phyloP scores from a whole-genome alignment of 2,888 invertebrate genomes.

The Sympetrum striolatum region DNA sequence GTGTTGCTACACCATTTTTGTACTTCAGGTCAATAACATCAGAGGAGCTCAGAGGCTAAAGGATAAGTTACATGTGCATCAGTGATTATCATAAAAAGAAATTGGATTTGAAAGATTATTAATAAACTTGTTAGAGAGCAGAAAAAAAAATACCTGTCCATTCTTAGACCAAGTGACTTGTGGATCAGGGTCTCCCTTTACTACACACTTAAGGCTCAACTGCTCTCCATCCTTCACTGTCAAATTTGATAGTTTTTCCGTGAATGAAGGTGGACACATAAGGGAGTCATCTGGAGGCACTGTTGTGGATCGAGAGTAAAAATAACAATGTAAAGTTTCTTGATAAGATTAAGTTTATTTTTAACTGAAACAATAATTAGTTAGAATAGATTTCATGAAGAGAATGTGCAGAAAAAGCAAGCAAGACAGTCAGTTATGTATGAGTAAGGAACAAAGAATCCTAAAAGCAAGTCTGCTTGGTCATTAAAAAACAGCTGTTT shows the following conservation, averaged over 20 bases:
- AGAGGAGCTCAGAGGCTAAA: slow-evolving; percentile 69
- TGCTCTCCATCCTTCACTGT: slow-evolving; percentile 88
- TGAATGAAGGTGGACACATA: slow-evolving; percentile 87
- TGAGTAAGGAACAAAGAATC: too few species aligned
- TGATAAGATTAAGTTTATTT: not conserved
- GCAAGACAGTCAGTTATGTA: too few species aligned
- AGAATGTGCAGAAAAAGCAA: too few species aligned
- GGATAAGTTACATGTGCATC: not conserved
- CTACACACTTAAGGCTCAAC: slow-evolving; percentile 80
- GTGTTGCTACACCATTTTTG: slow-evolving; percentile 84
- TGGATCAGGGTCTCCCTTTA: slow-evolving; percentile 92
- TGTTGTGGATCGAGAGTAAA: slow-evolving; percentile 56
- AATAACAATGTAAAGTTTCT: not conserved
- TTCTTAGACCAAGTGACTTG: slow-evolving; percentile 90
- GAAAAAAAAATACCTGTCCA: slow-evolving; percentile 68
- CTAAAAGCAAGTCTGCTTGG: too few species aligned
- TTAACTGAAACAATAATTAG: not conserved
- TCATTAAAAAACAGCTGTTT: too few species aligned
- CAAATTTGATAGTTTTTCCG: slow-evolving; percentile 76
- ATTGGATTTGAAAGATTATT: not conserved
- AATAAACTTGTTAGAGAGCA: slow-evolving; percentile 55
- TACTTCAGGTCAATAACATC: slow-evolving; percentile 92
- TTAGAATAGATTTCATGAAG: too few species aligned
- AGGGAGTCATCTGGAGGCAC: slow-evolving; percentile 86
- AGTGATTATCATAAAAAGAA: not conserved